phyloP scores from a whole-genome alignment of 2,888 invertebrate species.

The Melieria crassipennis region DNA sequence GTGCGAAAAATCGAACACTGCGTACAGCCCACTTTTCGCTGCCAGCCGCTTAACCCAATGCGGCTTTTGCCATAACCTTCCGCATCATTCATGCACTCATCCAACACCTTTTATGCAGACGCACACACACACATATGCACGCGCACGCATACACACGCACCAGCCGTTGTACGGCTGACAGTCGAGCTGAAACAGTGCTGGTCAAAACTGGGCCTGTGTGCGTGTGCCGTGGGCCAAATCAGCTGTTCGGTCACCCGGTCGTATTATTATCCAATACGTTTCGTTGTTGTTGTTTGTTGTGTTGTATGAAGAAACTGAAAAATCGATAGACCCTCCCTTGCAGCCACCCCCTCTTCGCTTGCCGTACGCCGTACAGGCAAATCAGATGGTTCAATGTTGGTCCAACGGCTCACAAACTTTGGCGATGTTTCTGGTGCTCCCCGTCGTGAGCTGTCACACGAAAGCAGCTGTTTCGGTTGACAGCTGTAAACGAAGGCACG shows the following conservation, averaged over 20 bases:
- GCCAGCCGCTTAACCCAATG: conserved; percentile 36
- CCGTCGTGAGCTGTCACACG: no score
- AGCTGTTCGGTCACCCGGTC: conserved; percentile 21
- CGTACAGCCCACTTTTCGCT: conserved; percentile 42
- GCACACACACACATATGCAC: conserved; percentile 6
- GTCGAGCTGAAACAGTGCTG: neutral
- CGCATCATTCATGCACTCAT: conserved; percentile 20
- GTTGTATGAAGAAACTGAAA: conserved; percentile 15
- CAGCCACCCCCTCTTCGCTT: neutral
- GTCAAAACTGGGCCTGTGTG: neutral
- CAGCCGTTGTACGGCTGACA: conserved; percentile 11
- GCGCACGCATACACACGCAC: neutral
- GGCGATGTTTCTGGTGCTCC: no score
- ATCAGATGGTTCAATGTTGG: no score
- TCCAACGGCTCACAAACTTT: no score
- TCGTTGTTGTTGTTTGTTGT: neutral
- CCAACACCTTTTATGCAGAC: neutral
- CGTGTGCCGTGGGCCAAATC: conserved; percentile 21
- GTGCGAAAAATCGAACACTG: conserved; percentile 46
- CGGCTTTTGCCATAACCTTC: conserved; percentile 34
- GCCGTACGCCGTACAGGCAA: no score
- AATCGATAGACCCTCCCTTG: conserved; percentile 18
- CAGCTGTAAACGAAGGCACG: no score
- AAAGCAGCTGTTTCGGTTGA: no score
- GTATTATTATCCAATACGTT: conserved; percentile 8